A percentile compares a stretch with the other conserved stretches of the same genome.
phyloP scores from a whole-genome alignment of 1,140 invertebrate species.

The Samia ricini region DNA sequence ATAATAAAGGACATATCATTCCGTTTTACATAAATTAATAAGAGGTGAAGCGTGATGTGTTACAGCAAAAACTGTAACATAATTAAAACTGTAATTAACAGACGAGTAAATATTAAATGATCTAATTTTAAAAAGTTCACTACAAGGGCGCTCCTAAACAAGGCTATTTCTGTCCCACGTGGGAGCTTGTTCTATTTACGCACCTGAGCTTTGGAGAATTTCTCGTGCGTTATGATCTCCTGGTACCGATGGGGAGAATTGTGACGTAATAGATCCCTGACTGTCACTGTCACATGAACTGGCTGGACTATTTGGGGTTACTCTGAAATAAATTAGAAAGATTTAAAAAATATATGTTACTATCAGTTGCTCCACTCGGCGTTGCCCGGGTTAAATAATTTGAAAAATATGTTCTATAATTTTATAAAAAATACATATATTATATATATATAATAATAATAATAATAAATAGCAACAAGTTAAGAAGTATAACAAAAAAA shows the following conservation, averaged over 20 bases:
- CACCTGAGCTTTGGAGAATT: constrained; percentile 36
- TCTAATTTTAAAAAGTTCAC: constrained; percentile 6
- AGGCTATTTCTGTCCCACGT: constrained; percentile 47
- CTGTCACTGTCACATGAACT: constrained; percentile 36
- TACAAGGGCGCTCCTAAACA: background rate
- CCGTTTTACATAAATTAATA: no score
- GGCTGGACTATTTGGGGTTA: no score
- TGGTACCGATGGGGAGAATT: constrained; percentile 48
- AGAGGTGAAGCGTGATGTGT: no score
- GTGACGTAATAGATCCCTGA: constrained; percentile 66
- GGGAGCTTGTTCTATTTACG: constrained; percentile 55
- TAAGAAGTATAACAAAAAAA: no score
- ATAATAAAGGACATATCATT: no score
- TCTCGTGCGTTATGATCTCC: constrained; percentile 42
- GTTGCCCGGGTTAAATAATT: no score
- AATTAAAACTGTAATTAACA: background rate
- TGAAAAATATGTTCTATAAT: no score
- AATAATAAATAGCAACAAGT: no score
- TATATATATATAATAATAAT: no score
- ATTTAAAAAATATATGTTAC: background rate
- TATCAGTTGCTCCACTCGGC: no score
- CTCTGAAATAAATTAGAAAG: no score
- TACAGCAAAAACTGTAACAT: background rate
- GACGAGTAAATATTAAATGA: background rate
- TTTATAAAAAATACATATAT: no score